These are phyloP conservation scores for Drosophila incognita DNA, from an alignment of 2,888 invertebrate genomes.

Conservation along the genomic window DNA sequence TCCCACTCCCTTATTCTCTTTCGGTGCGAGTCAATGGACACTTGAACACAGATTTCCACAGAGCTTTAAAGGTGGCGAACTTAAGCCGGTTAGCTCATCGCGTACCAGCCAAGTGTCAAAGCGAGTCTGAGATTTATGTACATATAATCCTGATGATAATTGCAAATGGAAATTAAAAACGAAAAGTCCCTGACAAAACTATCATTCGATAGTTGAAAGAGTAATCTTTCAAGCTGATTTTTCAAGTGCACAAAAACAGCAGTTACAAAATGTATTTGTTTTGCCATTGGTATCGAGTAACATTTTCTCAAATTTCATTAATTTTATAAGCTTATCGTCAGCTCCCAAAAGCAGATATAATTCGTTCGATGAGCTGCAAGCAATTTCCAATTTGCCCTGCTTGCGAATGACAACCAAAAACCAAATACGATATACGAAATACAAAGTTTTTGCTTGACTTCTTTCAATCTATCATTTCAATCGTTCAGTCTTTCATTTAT, in stretches of 20 bases:
- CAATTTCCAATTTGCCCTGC: constrained; percentile 38
- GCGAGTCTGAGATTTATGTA: constrained; percentile 2
- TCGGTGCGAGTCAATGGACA: constrained; percentile 18
- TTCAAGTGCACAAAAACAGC: background rate
- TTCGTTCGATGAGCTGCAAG: constrained; percentile 11
- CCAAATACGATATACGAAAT: constrained; percentile 22
- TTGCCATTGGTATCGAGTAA: background rate
- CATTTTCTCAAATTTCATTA: background rate
- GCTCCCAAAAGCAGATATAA: constrained; percentile 9
- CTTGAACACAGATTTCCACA: constrained; percentile 53
- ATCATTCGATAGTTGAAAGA: background rate
- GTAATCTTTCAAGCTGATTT: background rate
- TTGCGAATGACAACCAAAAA: constrained; percentile 37
- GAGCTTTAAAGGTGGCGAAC: constrained; percentile 45
- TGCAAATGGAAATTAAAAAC: background rate
- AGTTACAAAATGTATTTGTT: background rate
- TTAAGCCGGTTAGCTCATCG: constrained; percentile 39
- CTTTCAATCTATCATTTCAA: constrained; percentile 27
- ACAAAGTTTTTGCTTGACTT: constrained; percentile 24
- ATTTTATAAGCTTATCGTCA: constrained; percentile 1
- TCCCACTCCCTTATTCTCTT: too few relatives aligned
- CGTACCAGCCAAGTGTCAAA: constrained; percentile 14
- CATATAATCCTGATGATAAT: constrained; percentile 1
- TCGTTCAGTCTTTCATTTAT: constrained; percentile 13
- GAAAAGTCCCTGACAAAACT: background rate